Conservation (phyloP, 2,797 vertebrate genomes). For the Tamandua tetradactyla region DNA sequence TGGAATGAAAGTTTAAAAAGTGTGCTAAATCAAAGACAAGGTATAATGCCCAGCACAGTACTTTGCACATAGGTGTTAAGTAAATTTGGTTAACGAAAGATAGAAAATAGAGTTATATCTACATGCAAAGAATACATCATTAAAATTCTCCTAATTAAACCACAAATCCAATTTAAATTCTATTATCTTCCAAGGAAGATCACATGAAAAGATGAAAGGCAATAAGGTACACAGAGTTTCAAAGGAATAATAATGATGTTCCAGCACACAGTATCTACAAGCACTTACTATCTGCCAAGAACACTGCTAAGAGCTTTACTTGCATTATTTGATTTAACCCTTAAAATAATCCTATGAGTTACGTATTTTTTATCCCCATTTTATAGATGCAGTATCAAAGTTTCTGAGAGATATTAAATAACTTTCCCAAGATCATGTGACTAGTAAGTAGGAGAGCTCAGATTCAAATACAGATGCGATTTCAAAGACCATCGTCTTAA, state of each 20-base stretch:
- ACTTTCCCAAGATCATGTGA: not conserved
- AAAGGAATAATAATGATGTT: not conserved
- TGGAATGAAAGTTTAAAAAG: not conserved
- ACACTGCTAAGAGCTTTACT: not conserved
- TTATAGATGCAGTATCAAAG: not conserved
- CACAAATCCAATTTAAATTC: constrained; percentile 34
- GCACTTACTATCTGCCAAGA: not conserved
- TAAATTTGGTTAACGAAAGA: not conserved
- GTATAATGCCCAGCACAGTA: not conserved
- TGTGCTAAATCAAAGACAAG: not conserved
- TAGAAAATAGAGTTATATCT: not conserved
- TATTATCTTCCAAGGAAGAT: not conserved
- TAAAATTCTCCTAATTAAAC: constrained; percentile 39
- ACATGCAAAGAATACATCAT: not conserved
- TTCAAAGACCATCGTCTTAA: constrained; percentile 14
- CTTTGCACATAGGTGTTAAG: not conserved
- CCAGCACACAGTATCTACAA: not conserved
- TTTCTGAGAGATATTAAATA: not conserved
- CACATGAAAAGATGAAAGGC: not conserved
- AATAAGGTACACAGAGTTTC: not conserved
- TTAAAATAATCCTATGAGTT: not conserved
- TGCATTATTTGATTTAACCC: not conserved
- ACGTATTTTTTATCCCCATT: not conserved
- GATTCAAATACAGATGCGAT: constrained; percentile 14
- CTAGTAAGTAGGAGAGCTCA: not conserved